Evolutionary conservation across 2,797 vertebrate species (phyloP).

Genomic region (Xiphorhynchus erythropygius): DNA sequence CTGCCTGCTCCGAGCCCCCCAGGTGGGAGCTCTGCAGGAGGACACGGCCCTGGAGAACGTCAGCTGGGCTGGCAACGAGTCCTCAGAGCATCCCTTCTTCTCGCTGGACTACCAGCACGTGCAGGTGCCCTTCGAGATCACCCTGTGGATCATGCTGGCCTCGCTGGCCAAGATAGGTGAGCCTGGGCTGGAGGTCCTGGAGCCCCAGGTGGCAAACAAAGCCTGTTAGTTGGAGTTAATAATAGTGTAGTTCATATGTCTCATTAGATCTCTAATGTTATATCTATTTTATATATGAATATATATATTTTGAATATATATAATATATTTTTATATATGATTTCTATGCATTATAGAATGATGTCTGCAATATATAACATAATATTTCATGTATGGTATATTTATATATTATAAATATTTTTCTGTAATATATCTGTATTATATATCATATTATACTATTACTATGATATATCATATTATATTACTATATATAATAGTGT

Average conservation of each 20-base stretch:
- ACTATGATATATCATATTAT: too few species aligned
- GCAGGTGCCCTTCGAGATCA: conserved; percentile 85
- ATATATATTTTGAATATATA: too few species aligned
- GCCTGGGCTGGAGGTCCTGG: background rate
- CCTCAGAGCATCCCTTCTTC: conserved; percentile 47
- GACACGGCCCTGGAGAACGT: background rate
- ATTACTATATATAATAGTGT: too few species aligned
- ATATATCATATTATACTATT: too few species aligned
- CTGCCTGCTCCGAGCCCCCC: background rate
- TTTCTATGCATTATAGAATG: background rate
- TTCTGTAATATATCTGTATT: too few species aligned
- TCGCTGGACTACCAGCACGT: conserved; percentile 85
- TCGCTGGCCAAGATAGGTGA: conserved; percentile 86
- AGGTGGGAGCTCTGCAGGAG: background rate
- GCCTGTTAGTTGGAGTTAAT: too few species aligned
- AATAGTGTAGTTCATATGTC: background rate
- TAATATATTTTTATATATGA: background rate
- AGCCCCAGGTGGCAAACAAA: fast-evolving
- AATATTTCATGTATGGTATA: too few species aligned
- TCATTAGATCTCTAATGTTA: too few species aligned
- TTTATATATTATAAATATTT: too few species aligned
- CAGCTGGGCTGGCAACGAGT: conserved; percentile 35
- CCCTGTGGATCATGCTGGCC: conserved; percentile 86
- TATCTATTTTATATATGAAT: background rate
- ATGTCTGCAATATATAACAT: too few species aligned